These are phyloP conservation scores for Pardalotus punctatus DNA, from an alignment of 2,113 vertebrate genomes.

Conservation along the genomic window DNA sequence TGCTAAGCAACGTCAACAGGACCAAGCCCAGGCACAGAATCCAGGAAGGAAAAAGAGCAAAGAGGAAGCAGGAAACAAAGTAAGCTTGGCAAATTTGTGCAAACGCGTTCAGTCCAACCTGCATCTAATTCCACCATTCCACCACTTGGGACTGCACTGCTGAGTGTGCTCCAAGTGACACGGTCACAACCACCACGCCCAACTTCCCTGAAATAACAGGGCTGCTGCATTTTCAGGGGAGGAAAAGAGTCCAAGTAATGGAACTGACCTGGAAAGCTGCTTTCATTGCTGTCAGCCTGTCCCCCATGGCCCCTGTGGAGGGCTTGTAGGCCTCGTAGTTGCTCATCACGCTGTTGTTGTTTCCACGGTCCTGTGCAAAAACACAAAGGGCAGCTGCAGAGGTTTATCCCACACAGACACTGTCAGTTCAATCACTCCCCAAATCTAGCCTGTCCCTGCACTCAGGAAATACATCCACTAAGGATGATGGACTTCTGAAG, in stretches of 20 bases:
- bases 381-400: background rate
- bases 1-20: background rate
- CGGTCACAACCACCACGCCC: background rate
- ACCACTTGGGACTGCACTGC: background rate
- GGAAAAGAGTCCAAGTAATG: background rate
- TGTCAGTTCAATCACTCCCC: background rate
- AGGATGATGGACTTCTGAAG: background rate
- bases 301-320: conserved; percentile 92
- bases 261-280: conserved; percentile 91
- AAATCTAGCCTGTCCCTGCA: background rate
- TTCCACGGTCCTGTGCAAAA: conserved; percentile 80
- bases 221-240: background rate
- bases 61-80: background rate
- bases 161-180: background rate
- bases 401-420: background rate
- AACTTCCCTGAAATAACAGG: background rate
- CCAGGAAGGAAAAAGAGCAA: background rate
- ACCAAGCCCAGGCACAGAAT: background rate
- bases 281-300: conserved; percentile 96
- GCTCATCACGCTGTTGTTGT: conserved; percentile 80
- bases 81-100: background rate
- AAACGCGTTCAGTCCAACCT: background rate
- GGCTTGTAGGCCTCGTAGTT: conserved; percentile 93
- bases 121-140: background rate
- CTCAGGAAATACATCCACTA: background rate